Evolutionary conservation across 1,140 invertebrate genomes (phyloP).

Genomic region (Neodiprion lecontei): DNA sequence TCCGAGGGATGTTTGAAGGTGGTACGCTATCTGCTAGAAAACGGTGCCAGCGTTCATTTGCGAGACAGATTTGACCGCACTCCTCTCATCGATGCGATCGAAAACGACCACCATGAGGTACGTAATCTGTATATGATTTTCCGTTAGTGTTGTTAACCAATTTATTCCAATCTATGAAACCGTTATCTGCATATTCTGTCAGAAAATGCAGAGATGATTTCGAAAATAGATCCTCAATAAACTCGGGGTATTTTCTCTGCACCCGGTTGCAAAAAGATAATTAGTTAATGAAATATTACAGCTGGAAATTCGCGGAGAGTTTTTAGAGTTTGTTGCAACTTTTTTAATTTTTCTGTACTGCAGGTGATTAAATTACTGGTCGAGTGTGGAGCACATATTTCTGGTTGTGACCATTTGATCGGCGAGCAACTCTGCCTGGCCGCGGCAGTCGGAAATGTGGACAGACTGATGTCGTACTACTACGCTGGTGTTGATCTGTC

Average conservation of each 20-base stretch:
- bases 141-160: neutral
- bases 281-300: too few relatives aligned
- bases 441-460: constrained; percentile 64
- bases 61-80: constrained; percentile 71
- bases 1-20: constrained; percentile 72
- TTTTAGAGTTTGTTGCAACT: too few relatives aligned
- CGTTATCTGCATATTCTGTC: too few relatives aligned
- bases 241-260: too few relatives aligned
- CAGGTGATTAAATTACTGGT: constrained; percentile 65
- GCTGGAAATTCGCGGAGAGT: too few relatives aligned
- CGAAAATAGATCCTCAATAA: too few relatives aligned
- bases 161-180: too few relatives aligned
- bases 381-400: constrained; percentile 71
- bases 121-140: constrained; percentile 8
- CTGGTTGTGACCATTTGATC: constrained; percentile 57
- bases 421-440: constrained; percentile 70
- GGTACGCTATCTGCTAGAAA: constrained; percentile 77
- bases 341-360: constrained; percentile 20
- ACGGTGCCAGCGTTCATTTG: constrained; percentile 86
- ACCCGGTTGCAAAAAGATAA: too few relatives aligned
- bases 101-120: constrained; percentile 68
- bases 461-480: constrained; percentile 65
- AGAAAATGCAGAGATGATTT: too few relatives aligned
- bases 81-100: constrained; percentile 70
- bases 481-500: constrained; percentile 72